Evolutionary conservation across 2,113 vertebrate species (phyloP).

Genomic region (Pseudonaja textilis): DNA sequence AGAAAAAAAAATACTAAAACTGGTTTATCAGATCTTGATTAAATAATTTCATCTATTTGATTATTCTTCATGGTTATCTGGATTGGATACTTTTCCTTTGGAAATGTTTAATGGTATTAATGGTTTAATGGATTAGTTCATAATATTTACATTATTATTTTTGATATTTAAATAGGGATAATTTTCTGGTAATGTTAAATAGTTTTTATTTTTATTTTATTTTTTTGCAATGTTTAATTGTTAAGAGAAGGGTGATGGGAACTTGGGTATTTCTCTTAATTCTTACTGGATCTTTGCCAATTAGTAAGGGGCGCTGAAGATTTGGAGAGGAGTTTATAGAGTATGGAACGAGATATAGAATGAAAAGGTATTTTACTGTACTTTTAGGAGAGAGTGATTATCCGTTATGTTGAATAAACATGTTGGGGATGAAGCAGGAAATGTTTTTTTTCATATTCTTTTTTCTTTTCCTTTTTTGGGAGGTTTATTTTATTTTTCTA

Average conservation of each 20-base stretch:
- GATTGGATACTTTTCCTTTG: not conserved
- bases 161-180: not conserved
- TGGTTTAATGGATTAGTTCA: not conserved
- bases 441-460: not conserved
- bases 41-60: not conserved
- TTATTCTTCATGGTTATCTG: not conserved
- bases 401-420: not conserved
- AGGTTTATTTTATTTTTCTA: no score
- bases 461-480: not conserved
- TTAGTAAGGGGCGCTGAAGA: not conserved
- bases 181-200: not conserved
- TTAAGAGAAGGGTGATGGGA: not conserved
- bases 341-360: not conserved
- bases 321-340: not conserved
- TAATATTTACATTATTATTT: not conserved
- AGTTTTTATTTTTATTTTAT: not conserved
- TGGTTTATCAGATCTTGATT: not conserved
- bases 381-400: not conserved
- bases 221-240: not conserved
- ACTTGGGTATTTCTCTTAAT: not conserved
- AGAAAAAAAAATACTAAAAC: not conserved
- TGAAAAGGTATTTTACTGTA: not conserved
- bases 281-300: not conserved
- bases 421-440: not conserved
- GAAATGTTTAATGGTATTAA: not conserved